Evolutionary conservation across 1,140 invertebrate species (phyloP).

Genomic region (Ips typographus): DNA sequence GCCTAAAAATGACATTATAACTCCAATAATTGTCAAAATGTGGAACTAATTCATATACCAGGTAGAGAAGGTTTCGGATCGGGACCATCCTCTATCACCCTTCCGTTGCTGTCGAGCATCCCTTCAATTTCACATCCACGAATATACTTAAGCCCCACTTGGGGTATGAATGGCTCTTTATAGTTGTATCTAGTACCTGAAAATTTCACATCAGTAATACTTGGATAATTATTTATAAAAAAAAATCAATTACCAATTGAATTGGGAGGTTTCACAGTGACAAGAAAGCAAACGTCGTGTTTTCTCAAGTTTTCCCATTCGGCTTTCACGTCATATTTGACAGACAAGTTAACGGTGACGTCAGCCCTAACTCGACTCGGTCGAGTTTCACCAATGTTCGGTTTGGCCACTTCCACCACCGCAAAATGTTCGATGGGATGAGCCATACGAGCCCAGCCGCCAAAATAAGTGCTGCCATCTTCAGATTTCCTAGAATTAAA

Average conservation of each 20-base stretch:
- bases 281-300: constrained; percentile 96
- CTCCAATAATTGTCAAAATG: background rate
- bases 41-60: constrained; percentile 55
- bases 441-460: constrained; percentile 98
- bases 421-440: constrained; percentile 91
- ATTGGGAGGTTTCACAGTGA: constrained; percentile 84
- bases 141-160: constrained; percentile 89
- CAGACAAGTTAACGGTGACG: constrained; percentile 88
- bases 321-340: constrained; percentile 85
- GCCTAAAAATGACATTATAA: background rate
- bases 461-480: constrained; percentile 85
- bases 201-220: constrained; percentile 9
- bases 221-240: background rate
- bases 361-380: constrained; percentile 94
- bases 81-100: constrained; percentile 96
- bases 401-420: constrained; percentile 92
- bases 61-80: constrained; percentile 83
- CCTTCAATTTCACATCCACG: constrained; percentile 98
- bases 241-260: constrained; percentile 66
- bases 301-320: constrained; percentile 98
- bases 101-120: constrained; percentile 93
- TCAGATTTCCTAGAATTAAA: constrained; percentile 67
- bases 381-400: constrained; percentile 88
- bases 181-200: constrained; percentile 78
- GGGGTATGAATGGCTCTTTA: constrained; percentile 80